Percentiles rank a stretch among this genome's conserved stretches.
Conservation (phyloP, 1,140 invertebrate species). For the Atta cephalotes region DNA sequence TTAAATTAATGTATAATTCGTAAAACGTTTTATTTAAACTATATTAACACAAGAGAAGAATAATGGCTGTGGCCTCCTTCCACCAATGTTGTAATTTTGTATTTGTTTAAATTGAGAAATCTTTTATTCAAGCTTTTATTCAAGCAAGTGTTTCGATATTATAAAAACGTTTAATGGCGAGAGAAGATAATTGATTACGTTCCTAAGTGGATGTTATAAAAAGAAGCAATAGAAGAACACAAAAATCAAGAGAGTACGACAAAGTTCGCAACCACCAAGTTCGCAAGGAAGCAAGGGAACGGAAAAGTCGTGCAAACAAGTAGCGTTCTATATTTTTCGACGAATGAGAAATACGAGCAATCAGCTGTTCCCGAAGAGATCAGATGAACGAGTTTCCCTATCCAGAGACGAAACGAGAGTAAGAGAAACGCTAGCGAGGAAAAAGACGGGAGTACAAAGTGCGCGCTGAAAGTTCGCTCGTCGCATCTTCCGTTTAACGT, state of each 20-base stretch:
- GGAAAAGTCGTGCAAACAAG: constrained; percentile 53
- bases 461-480: constrained; percentile 54
- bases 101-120: not conserved
- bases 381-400: constrained; percentile 4
- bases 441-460: constrained; percentile 60
- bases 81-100: not conserved
- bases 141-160: not conserved
- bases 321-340: not conserved
- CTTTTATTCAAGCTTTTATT: not conserved
- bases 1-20: too few relatives aligned
- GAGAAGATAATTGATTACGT: constrained; percentile 14
- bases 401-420: not conserved
- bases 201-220: not conserved
- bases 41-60: too few relatives aligned
- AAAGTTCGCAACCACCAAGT: not conserved
- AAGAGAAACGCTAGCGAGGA: not conserved
- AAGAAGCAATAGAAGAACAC: not conserved
- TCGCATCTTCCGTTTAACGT: constrained; percentile 24
- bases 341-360: constrained; percentile 31
- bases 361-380: constrained; percentile 26
- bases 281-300: constrained; percentile 23
- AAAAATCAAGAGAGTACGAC: constrained; percentile 9
- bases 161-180: not conserved
- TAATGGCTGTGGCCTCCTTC: too few relatives aligned
- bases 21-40: too few relatives aligned